Percentiles rank a stretch among this genome's conserved stretches.
phyloP scores from a whole-genome alignment of 2,113 vertebrate species.

The Haemorhous mexicanus region DNA sequence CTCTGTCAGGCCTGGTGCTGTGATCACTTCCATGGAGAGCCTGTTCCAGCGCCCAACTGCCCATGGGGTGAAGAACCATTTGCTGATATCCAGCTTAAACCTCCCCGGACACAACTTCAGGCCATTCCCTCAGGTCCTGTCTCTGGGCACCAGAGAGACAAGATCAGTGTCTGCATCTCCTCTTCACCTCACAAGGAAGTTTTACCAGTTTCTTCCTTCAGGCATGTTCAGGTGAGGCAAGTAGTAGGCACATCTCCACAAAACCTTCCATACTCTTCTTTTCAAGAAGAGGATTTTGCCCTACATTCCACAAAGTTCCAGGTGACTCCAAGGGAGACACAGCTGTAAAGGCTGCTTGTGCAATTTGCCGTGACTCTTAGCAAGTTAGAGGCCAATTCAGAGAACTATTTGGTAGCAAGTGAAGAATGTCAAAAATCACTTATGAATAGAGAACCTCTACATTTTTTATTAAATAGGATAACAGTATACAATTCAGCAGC shows the following conservation, averaged over 20 bases:
- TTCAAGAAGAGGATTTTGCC: neutral
- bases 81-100: neutral
- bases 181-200: neutral
- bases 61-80: neutral
- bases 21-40: neutral
- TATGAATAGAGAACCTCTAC: neutral
- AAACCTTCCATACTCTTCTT: neutral
- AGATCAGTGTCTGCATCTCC: neutral
- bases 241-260: neutral
- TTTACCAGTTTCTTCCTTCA: neutral
- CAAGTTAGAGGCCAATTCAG: neutral
- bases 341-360: neutral
- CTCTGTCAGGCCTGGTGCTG: neutral
- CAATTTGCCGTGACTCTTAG: neutral
- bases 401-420: neutral
- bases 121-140: neutral
- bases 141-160: neutral
- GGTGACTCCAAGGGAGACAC: neutral
- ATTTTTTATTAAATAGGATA: neutral
- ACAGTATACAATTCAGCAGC: neutral
- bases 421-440: neutral
- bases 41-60: neutral
- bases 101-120: neutral
- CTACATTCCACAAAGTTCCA: neutral
- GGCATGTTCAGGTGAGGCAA: neutral